These are phyloP conservation scores for Pangasius macronema DNA, from an alignment of 2,797 vertebrate species.

Conservation along the genomic window DNA sequence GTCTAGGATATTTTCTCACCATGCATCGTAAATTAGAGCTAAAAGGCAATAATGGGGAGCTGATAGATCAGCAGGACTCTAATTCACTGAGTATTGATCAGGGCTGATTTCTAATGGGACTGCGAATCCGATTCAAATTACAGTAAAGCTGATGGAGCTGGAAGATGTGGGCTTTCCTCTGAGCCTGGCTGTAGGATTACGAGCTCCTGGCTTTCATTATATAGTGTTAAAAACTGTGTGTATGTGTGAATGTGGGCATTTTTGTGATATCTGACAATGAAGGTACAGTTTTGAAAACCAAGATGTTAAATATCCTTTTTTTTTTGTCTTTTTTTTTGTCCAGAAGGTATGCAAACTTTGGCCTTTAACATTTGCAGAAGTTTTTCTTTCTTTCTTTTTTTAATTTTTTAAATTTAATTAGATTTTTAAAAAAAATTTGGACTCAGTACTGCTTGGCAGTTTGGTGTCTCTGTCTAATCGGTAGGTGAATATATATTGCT, in stretches of 20 bases:
- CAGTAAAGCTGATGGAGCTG: conserved; percentile 82
- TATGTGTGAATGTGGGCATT: not conserved
- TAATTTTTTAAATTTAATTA: not conserved
- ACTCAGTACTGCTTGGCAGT: not conserved
- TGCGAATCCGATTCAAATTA: conserved; percentile 88
- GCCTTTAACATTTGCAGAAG: not conserved
- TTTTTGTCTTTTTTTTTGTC: not conserved
- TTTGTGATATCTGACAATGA: not conserved
- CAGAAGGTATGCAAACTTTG: not conserved
- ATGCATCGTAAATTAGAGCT: conserved; percentile 86
- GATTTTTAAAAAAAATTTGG: not conserved
- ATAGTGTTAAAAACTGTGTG: conserved; percentile 42
- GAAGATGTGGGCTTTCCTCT: conserved; percentile 78
- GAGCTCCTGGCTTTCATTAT: conserved; percentile 53
- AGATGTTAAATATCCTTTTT: not conserved
- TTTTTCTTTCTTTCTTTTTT: not conserved
- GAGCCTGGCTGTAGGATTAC: conserved; percentile 54
- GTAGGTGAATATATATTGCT: not conserved
- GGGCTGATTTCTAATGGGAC: conserved; percentile 88
- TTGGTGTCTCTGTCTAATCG: not conserved
- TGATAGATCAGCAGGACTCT: conserved; percentile 97
- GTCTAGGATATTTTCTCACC: conserved; percentile 87
- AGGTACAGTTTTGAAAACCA: not conserved
- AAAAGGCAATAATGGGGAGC: conserved; percentile 94
- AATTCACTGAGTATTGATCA: conserved; percentile 95